Conservation (phyloP, 2,888 invertebrate species). For the Plutella xylostella region DNA sequence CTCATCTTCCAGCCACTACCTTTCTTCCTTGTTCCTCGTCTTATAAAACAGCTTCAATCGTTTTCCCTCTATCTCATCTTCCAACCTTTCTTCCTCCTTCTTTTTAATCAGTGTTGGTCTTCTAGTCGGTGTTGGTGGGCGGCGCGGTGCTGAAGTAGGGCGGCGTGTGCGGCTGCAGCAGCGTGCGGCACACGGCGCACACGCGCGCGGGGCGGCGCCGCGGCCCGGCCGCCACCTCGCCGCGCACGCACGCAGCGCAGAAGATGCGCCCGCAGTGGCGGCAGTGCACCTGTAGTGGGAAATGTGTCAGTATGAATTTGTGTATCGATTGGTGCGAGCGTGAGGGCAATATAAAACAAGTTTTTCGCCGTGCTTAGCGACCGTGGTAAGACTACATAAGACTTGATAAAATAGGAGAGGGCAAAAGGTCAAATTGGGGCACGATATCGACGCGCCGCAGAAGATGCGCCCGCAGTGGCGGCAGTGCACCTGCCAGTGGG, state of each 20-base stretch:
- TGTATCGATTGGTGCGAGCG: too few species aligned
- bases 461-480: conserved; percentile 97
- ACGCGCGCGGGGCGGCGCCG: conserved; percentile 88
- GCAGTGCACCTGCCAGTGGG: conserved; percentile 78
- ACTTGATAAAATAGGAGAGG: too few species aligned
- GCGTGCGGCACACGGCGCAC: conserved; percentile 97
- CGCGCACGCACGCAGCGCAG: conserved; percentile 87
- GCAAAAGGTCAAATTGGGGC: too few species aligned
- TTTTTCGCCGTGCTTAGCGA: too few species aligned
- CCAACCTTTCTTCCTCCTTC: too few species aligned
- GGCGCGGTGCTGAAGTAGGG: conserved; percentile 86
- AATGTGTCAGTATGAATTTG: not conserved
- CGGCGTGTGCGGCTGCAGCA: conserved; percentile 90
- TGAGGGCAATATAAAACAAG: too few species aligned
- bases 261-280: conserved; percentile 97
- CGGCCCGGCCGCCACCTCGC: conserved; percentile 87
- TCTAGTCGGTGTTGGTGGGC: not conserved
- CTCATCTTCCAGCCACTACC: too few species aligned
- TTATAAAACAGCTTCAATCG: too few species aligned
- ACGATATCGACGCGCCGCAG: conserved; percentile 88
- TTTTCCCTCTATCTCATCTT: too few species aligned
- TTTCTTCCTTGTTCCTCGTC: too few species aligned
- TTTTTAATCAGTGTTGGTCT: too few species aligned
- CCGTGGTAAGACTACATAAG: too few species aligned
- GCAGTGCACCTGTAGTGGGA: conserved; percentile 77